These are phyloP conservation scores for Paracentrotus lividus DNA, from an alignment of 53 echinoderm and acorn worm genomes.

Conservation along the genomic window DNA sequence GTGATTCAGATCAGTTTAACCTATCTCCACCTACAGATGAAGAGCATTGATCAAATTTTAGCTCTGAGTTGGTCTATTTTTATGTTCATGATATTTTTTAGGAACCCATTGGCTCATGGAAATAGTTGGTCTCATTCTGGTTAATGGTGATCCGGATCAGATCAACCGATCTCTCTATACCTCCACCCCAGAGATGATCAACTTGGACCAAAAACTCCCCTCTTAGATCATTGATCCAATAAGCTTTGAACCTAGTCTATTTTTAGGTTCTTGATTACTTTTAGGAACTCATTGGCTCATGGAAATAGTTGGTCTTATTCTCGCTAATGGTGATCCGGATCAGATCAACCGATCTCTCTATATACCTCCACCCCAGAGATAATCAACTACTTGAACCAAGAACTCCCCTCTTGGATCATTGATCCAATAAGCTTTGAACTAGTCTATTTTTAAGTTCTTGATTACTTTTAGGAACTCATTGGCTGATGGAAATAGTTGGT, in stretches of 20 bases:
- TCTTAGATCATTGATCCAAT: no score
- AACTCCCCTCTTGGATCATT: no score
- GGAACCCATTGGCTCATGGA: conserved; percentile 38
- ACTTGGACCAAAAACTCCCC: conserved; percentile 4
- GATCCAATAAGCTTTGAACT: no score
- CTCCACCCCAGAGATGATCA: not conserved
- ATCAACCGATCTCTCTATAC: not conserved
- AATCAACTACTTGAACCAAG: no score
- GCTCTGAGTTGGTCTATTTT: no score
- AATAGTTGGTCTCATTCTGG: not conserved
- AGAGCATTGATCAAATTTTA: no score
- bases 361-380: not conserved
- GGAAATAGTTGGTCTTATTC: conserved; percentile 31
- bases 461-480: conserved; percentile 6
- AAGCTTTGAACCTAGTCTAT: no score
- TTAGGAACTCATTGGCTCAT: conserved; percentile 19
- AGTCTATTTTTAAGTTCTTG: no score
- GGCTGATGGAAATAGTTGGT: conserved; percentile 38
- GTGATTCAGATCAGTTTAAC: not conserved
- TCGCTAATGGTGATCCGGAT: not conserved
- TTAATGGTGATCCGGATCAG: not conserved
- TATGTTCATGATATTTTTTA: no score
- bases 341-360: not conserved
- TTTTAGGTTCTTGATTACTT: no score
- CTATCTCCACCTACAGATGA: no score